phyloP scores from a whole-genome alignment of 2,888 invertebrate species.

The Chromoteleia sp. region DNA sequence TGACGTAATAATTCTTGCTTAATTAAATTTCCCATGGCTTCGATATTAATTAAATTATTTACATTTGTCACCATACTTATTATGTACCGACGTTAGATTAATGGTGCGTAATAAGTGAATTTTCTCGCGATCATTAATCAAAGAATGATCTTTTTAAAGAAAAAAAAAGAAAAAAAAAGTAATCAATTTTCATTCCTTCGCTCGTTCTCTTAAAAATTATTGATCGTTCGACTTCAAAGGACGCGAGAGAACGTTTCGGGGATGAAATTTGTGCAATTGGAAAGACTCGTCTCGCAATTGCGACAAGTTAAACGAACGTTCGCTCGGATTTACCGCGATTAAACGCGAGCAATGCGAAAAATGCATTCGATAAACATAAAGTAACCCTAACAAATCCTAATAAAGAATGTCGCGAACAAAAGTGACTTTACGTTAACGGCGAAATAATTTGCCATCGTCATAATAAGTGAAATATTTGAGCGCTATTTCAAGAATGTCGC shows the following conservation, averaged over 20 bases:
- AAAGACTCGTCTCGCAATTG: conserved; percentile 1
- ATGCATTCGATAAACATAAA: conserved; percentile 32
- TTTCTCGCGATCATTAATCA: conserved; percentile 18
- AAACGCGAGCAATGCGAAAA: conserved; percentile 14
- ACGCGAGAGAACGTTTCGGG: neutral
- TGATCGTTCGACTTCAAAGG: conserved; percentile 13
- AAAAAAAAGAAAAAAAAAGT: neutral
- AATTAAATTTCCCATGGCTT: conserved; percentile 54
- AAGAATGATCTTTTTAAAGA: conserved; percentile 6
- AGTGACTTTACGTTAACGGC: conserved; percentile 52
- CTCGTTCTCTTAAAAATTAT: conserved; percentile 5
- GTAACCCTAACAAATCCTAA: conserved; percentile 58
- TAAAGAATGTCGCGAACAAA: conserved; percentile 53
- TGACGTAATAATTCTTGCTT: conserved; percentile 47
- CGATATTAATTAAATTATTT: conserved; percentile 54
- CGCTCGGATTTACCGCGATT: conserved; percentile 13
- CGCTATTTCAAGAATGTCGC: conserved; percentile 61
- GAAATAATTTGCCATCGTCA: conserved; percentile 58
- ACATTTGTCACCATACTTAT: conserved; percentile 45
- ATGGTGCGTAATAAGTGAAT: conserved; percentile 24
- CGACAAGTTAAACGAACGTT: neutral
- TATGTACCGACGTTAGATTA: conserved; percentile 23
- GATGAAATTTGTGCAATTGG: conserved; percentile 6
- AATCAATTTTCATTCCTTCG: conserved; percentile 24
- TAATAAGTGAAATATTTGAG: conserved; percentile 64